These are phyloP conservation scores for Mactra quadrangularis DNA, from an alignment of 1,140 invertebrate genomes.

Conservation along the genomic window DNA sequence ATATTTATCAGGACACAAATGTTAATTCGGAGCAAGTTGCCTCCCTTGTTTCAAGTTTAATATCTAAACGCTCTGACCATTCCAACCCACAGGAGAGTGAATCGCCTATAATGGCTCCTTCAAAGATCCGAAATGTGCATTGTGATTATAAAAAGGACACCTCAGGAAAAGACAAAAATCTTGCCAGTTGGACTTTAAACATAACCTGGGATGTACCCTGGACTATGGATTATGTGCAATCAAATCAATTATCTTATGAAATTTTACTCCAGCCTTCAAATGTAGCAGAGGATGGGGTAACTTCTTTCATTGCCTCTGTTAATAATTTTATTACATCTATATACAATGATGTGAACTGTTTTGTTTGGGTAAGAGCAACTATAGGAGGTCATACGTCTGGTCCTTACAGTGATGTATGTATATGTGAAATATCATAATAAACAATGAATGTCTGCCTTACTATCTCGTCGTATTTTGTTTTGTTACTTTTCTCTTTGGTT, in stretches of 20 bases:
- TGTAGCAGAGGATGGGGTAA: not conserved
- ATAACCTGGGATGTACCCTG: constrained; percentile 66
- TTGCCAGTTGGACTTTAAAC: constrained; percentile 1
- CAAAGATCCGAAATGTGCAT: constrained; percentile 47
- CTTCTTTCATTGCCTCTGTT: not conserved
- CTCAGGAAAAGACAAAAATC: constrained; percentile 20
- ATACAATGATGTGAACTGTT: constrained; percentile 10
- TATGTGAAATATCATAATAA: no score
- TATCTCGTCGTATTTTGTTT: no score
- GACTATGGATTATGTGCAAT: constrained; percentile 62
- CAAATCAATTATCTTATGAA: constrained; percentile 66
- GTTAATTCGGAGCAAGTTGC: constrained; percentile 81
- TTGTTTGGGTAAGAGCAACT: constrained; percentile 62
- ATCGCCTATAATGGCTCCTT: not conserved
- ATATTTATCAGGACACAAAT: constrained; percentile 86
- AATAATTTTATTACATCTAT: constrained; percentile 24
- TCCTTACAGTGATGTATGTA: constrained; percentile 34
- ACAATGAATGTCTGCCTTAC: no score
- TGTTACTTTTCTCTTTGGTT: no score
- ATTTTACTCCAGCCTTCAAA: constrained; percentile 64
- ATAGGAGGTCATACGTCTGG: constrained; percentile 20
- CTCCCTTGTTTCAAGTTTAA: constrained; percentile 57
- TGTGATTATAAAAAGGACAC: constrained; percentile 36
- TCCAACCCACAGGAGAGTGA: no score
- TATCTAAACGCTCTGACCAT: constrained; percentile 19